Evolutionary conservation across 2,888 invertebrate species (phyloP), one percentile per base, ranked within the genome.

Genomic region (Acrobasis consociella): DNA sequence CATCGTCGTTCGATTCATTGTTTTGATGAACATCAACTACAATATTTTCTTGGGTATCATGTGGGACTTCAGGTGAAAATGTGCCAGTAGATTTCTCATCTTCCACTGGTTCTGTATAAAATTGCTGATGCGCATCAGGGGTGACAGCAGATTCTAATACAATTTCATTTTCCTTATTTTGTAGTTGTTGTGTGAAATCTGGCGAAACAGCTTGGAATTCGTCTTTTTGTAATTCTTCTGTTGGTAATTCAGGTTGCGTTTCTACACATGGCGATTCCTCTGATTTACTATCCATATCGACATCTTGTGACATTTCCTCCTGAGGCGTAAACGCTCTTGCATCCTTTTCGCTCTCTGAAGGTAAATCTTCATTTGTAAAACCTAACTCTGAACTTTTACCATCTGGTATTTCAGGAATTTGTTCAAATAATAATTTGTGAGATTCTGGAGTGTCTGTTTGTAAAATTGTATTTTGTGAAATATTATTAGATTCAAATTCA

Each of bases 401-500:
- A 72, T 91, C 91, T 49, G 92, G 92, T 69, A 91, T 91, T 83
- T 92, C 92, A 22, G 92, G 92, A 70, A 92, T 92, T 78, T 92
- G 91, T 78, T 92, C 92, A 74, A 91, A 92, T 11, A 92, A 73
- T 60, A 92, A 77, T 71, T 92, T 92, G 70, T 92, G 91, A 82
- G 92, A 92, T 84, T 92, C 92, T 22, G 92, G 92, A 37, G 92
- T 91, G 65, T 92, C 92, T 49, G 92, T 91, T 66, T 86, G 91
- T 60, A 80, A 70, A 8, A 88, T 81, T 62, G 78, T 71, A 46
- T 86, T 85, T 65, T 84, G 85, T 53, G 79, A 76, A 66, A 82
- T 72, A 69, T 82, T 83, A 67, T 70, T 74, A 22, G 81, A 72
- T 70, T 87, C 89, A 68, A 89, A 89, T 69, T 87, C 85, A 53